Percentiles rank a stretch among this genome's conserved stretches.
phyloP scores from a whole-genome alignment of 2,113 vertebrate species.

The Apaloderma vittatum region DNA sequence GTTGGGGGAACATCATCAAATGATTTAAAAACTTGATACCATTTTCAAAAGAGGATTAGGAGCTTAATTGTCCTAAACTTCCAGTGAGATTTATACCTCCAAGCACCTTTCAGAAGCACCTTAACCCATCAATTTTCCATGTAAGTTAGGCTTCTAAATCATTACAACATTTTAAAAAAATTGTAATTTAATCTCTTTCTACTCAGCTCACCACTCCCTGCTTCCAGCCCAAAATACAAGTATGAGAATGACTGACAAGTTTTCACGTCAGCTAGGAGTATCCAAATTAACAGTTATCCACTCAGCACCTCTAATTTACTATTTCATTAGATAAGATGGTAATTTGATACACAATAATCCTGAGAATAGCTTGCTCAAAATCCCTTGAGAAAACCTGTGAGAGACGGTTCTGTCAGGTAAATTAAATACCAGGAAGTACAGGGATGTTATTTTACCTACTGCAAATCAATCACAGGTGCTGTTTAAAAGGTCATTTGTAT shows the following conservation, averaged over 20 bases:
- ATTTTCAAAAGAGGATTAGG: background rate
- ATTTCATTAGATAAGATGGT: constrained; percentile 13
- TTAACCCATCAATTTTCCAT: background rate
- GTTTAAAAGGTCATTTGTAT: constrained; percentile 55
- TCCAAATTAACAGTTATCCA: background rate
- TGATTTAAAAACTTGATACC: background rate
- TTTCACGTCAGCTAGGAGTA: background rate
- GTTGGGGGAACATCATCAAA: background rate
- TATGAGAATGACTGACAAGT: background rate
- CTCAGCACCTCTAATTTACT: constrained; percentile 1
- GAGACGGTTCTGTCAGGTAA: background rate
- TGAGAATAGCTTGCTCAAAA: background rate
- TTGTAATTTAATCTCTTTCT: background rate
- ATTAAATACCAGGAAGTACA: background rate
- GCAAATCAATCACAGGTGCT: background rate
- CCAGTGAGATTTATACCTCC: background rate
- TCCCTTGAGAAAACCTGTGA: background rate
- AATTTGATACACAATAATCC: constrained; percentile 36
- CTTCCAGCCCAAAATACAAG: background rate
- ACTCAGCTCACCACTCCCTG: background rate
- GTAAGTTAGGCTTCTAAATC: background rate
- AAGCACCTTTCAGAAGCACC: background rate
- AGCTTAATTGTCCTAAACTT: background rate
- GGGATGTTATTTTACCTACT: constrained; percentile 11
- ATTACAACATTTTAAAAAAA: background rate